A percentile compares a stretch with the other conserved stretches of the same genome.
These are phyloP conservation scores for Spisula solida DNA, from an alignment of 2,888 invertebrate genomes.

Conservation along the genomic window DNA sequence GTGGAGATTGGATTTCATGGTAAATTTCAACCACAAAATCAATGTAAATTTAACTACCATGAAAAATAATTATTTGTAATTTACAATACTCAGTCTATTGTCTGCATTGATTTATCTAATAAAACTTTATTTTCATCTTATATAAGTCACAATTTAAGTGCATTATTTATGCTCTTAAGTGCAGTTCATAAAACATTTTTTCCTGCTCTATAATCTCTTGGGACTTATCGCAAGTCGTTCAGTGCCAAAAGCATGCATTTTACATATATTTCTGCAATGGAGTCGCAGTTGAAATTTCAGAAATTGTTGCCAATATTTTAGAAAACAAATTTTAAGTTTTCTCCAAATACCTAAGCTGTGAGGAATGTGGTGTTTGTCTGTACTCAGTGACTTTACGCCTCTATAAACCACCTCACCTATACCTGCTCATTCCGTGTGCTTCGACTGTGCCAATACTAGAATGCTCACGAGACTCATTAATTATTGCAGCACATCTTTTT, in stretches of 20 bases:
- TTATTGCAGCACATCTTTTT: neutral
- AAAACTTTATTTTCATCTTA: neutral
- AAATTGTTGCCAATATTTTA: conserved; percentile 16
- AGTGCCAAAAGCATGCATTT: conserved; percentile 9
- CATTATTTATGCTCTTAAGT: neutral
- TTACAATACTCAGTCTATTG: neutral
- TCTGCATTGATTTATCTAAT: neutral
- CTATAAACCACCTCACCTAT: neutral
- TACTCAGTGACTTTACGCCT: neutral
- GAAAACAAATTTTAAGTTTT: conserved; percentile 11
- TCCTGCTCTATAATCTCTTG: conserved; percentile 1
- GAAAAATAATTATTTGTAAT: too few relatives aligned
- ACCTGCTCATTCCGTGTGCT: neutral
- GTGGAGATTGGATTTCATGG: too few relatives aligned
- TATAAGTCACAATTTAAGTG: neutral
- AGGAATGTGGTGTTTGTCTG: neutral
- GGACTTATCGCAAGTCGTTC: neutral
- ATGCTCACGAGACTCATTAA: conserved; percentile 4
- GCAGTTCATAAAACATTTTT: neutral
- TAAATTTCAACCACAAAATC: too few relatives aligned
- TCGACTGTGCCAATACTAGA: neutral
- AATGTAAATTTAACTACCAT: too few relatives aligned
- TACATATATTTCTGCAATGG: neutral
- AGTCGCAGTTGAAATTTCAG: conserved; percentile 18
- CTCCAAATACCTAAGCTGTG: neutral